Evolutionary conservation across 2,797 vertebrate species (phyloP).

Genomic region (Lates japonicus): DNA sequence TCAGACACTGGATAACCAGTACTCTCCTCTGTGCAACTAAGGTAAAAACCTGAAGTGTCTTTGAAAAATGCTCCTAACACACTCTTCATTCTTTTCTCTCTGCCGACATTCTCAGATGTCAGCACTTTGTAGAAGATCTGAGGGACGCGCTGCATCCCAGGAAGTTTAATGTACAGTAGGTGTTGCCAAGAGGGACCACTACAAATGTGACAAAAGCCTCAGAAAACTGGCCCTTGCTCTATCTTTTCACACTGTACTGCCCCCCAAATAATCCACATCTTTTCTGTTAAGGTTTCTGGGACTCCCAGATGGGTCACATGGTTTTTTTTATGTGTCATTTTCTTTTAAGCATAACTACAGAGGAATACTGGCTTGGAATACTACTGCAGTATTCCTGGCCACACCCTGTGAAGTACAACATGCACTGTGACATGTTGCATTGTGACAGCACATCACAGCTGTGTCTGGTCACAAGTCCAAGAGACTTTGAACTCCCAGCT

Average conservation of each 20-base stretch:
- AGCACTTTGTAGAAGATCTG: conserved; percentile 69
- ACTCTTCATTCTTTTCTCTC: conserved; percentile 55
- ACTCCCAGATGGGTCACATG: conserved; percentile 34
- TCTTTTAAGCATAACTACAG: conserved; percentile 23
- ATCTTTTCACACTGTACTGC: conserved; percentile 38
- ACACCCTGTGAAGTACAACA: conserved; percentile 21
- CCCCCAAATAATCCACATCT: conserved; percentile 28
- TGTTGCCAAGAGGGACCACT: conserved; percentile 59
- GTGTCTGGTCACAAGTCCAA: conserved; percentile 25
- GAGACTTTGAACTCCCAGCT: conserved; percentile 5
- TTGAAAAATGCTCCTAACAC: conserved; percentile 73
- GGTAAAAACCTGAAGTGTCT: conserved; percentile 60
- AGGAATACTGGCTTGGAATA: neutral
- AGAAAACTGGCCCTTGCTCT: conserved; percentile 31
- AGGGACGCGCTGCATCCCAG: conserved; percentile 58
- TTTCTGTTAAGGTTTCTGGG: conserved; percentile 49
- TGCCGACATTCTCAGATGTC: conserved; percentile 71
- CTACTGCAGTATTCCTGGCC: conserved; percentile 20
- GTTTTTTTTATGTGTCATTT: conserved; percentile 30
- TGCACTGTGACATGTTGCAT: neutral
- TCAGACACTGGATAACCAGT: conserved; percentile 71
- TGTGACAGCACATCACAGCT: conserved; percentile 27
- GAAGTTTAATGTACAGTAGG: conserved; percentile 69
- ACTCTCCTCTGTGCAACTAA: conserved; percentile 55
- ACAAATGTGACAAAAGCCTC: conserved; percentile 70